A percentile compares a stretch with the other conserved stretches of the same genome.
These are phyloP conservation scores for Anodontia alba DNA, from an alignment of 2,888 invertebrate species.

Conservation along the genomic window DNA sequence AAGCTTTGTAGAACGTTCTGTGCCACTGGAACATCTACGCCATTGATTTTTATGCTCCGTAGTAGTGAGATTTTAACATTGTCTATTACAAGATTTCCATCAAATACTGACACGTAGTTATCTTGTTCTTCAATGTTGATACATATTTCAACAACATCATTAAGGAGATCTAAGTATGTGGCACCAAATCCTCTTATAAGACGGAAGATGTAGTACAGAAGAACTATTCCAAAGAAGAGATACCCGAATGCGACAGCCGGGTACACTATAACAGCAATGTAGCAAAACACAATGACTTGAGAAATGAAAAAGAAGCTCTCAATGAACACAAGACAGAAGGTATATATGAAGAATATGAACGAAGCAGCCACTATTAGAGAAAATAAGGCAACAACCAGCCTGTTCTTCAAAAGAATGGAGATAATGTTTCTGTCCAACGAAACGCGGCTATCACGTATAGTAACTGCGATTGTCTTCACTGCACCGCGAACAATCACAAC, in stretches of 20 bases:
- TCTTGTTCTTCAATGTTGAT: constrained; percentile 6
- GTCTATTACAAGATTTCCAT: constrained; percentile 21
- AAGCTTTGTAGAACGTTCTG: neutral
- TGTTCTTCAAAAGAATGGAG: neutral
- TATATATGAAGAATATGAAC: constrained; percentile 16
- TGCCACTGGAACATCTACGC: neutral
- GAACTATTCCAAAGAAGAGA: constrained; percentile 36
- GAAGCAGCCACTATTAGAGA: neutral
- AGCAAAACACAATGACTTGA: constrained; percentile 35
- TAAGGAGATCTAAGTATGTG: constrained; percentile 30
- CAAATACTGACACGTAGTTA: neutral
- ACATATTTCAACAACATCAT: constrained; percentile 36
- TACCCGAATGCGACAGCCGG: constrained; percentile 45
- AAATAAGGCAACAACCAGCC: neutral
- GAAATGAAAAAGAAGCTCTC: constrained; percentile 36
- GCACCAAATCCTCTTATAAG: constrained; percentile 25
- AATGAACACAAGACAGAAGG: constrained; percentile 24
- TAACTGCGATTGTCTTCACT: neutral
- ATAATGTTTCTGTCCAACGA: neutral
- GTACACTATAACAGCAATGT: constrained; percentile 36
- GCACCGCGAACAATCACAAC: neutral
- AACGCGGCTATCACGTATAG: neutral
- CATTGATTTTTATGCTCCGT: neutral
- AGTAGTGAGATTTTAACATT: neutral
- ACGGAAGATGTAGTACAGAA: constrained; percentile 40